phyloP scores from a whole-genome alignment of 2,888 invertebrate species.

The Notocelia uddmanniana region DNA sequence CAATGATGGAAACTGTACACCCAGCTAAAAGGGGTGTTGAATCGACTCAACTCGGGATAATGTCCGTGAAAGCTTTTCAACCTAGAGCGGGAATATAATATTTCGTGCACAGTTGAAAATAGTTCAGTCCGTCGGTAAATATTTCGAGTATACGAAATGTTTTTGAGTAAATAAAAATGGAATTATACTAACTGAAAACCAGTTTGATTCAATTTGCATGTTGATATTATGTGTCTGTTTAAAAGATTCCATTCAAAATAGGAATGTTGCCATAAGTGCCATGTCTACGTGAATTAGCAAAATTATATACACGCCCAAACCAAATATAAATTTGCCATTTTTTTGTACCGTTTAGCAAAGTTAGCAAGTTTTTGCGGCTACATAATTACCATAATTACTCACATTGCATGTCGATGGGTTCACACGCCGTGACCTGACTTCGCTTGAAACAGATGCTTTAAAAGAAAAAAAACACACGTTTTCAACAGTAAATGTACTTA shows the following conservation, averaged over 20 bases:
- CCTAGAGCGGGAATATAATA: slow-evolving; percentile 24
- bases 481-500: background rate
- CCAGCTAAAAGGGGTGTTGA: slow-evolving; percentile 34
- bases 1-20: slow-evolving; percentile 31
- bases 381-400: slow-evolving; percentile 24
- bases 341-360: background rate
- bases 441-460: slow-evolving; percentile 10
- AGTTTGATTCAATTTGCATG: background rate
- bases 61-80: slow-evolving; percentile 30
- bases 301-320: background rate
- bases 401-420: slow-evolving; percentile 16
- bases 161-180: background rate
- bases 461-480: background rate
- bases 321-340: background rate
- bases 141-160: background rate
- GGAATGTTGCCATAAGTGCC: background rate
- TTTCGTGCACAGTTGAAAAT: slow-evolving; percentile 12
- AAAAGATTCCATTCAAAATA: background rate
- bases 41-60: slow-evolving; percentile 24
- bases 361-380: slow-evolving; percentile 6
- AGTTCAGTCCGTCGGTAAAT: background rate
- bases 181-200: background rate
- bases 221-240: background rate
- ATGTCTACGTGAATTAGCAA: background rate
- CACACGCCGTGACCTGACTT: slow-evolving; percentile 15